Evolutionary conservation across 2,888 invertebrate genomes (phyloP).

Genomic region (Acrobasis repandana): DNA sequence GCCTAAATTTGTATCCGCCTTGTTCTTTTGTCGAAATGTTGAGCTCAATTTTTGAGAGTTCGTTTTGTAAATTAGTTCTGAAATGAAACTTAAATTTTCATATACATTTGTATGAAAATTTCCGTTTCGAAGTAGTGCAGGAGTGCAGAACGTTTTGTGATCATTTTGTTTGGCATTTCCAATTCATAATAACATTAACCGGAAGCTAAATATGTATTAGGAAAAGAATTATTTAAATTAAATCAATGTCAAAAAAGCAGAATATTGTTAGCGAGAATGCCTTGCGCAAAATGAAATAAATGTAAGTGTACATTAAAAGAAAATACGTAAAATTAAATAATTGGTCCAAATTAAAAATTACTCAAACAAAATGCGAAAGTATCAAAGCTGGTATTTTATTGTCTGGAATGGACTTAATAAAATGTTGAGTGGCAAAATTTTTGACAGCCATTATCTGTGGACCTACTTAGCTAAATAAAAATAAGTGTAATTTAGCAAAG

Average conservation of each 20-base stretch:
- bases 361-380: background rate
- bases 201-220: too few relatives aligned
- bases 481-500: constrained; percentile 6
- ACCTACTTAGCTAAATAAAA: constrained; percentile 13
- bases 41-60: constrained; percentile 48
- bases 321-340: background rate
- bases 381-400: constrained; percentile 1
- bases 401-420: constrained; percentile 6
- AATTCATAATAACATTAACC: too few relatives aligned
- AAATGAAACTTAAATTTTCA: constrained; percentile 1
- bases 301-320: background rate
- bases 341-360: background rate
- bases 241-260: background rate
- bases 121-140: too few relatives aligned
- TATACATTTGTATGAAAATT: too few relatives aligned
- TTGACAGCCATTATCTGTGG: constrained; percentile 13
- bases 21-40: constrained; percentile 57
- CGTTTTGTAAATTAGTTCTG: constrained; percentile 34
- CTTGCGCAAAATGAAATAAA: background rate
- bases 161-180: too few relatives aligned
- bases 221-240: background rate
- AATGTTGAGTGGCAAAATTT: constrained; percentile 1
- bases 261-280: background rate
- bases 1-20: constrained; percentile 71
- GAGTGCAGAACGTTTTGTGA: too few relatives aligned